phyloP scores from a whole-genome alignment of 2,113 vertebrate genomes.

The Platanista minor region DNA sequence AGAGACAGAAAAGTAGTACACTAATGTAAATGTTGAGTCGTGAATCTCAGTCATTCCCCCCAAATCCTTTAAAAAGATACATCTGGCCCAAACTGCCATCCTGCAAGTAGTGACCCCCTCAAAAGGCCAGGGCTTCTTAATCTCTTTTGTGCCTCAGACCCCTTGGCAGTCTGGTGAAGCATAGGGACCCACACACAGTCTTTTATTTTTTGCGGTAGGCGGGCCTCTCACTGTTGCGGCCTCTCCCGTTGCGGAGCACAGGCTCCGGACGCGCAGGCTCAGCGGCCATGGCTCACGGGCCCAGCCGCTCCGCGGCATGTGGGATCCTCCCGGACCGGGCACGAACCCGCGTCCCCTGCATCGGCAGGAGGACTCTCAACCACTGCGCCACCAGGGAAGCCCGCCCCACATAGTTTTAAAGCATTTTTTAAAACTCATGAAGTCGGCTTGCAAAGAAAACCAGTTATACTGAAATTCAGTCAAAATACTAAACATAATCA shows the following conservation, averaged over 20 bases:
- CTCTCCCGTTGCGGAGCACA: too few relatives aligned
- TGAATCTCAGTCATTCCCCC: neutral
- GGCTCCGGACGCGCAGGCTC: too few relatives aligned
- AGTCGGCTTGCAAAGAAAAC: neutral
- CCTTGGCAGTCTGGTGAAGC: neutral
- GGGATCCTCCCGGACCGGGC: too few relatives aligned
- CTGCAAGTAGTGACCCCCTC: neutral
- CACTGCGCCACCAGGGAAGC: too few relatives aligned
- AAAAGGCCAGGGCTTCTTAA: neutral
- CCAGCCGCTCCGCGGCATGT: too few relatives aligned
- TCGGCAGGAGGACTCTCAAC: too few relatives aligned
- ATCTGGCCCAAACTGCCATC: neutral
- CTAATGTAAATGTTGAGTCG: neutral
- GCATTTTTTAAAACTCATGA: neutral
- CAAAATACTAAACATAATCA: neutral
- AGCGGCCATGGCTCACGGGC: too few relatives aligned
- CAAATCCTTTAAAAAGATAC: neutral
- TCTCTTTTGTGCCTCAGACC: neutral
- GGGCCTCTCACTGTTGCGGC: too few relatives aligned
- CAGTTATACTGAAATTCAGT: neutral
- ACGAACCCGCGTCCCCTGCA: too few relatives aligned
- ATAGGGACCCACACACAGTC: neutral
- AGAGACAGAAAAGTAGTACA: neutral
- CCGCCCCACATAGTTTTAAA: neutral
- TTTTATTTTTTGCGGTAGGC: too few relatives aligned